Evolutionary conservation across 2,888 invertebrate genomes (phyloP), one percentile per base, ranked within the genome.

Genomic region (Drosophila birchii): DNA sequence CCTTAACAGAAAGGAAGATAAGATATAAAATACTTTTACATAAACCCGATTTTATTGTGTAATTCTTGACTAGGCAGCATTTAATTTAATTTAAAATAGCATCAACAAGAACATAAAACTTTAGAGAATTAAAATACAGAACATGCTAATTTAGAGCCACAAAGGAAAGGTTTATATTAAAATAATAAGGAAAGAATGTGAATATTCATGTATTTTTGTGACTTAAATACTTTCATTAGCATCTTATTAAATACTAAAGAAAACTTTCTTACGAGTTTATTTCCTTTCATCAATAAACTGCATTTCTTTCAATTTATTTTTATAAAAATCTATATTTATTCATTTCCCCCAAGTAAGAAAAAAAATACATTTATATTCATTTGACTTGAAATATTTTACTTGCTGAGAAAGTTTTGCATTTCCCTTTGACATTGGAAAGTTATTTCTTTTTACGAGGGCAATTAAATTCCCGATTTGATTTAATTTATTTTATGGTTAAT

Each of bases 401-500:
- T n/a, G 12, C 26, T 34, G 20, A 23, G 41, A 43, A 64, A 72
- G 41, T 59, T 64, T 26, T 4, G 36, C 49, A 14, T 55, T 51
- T 66, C 29, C 45, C 16, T 36, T 32, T 14, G 55, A 23, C 29
- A 43, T 55, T 61, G 29, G 29, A 47, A 47, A 68, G 56, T 49
- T 68, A 49, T 72, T 64, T 75, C 57, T 51, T 83, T 86, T 86
- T 86, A 86, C 81, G 86, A 86, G 60, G 68, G 83, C 87, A 86
- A 86, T 86, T 86, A 87, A 86, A 86, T 81, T 70, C 57, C 70
- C 47, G 80, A 86, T 83, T 86, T 87, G 87, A 87, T 86, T 86
- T 86, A 80, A 86, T 87, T 86, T 86, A 83, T 86, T 86, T 86
- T 79, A 87, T 86, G 79, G 83, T 76, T 87, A 83, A 87, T 87